A percentile compares a stretch with the other conserved stretches of the same genome.
phyloP scores from a whole-genome alignment of 2,888 invertebrate species.

The Leptopilina myrica region DNA sequence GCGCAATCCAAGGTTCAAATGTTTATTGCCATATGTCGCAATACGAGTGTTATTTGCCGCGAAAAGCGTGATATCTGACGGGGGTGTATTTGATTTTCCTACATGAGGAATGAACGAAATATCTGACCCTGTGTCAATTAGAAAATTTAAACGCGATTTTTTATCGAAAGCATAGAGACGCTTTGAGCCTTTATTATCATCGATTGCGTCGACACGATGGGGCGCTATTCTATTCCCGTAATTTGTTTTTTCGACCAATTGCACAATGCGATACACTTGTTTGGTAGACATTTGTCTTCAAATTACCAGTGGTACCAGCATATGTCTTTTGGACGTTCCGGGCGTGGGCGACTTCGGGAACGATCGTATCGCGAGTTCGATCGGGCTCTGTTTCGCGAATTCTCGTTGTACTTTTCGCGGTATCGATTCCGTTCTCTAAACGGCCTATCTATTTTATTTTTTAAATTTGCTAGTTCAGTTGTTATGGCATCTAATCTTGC shows the following conservation, averaged over 20 bases:
- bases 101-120: neutral
- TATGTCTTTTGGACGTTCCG: neutral
- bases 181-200: neutral
- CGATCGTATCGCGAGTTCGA: neutral
- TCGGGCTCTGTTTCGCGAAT: neutral
- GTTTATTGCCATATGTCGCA: too few relatives aligned
- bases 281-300: neutral
- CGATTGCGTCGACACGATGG: neutral
- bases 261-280: neutral
- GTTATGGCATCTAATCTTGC: too few relatives aligned
- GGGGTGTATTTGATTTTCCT: neutral
- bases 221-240: neutral
- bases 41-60: too few relatives aligned
- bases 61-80: too few relatives aligned
- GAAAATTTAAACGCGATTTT: slow-evolving; percentile 35
- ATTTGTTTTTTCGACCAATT: neutral
- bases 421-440: too few relatives aligned
- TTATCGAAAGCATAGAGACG: slow-evolving; percentile 51
- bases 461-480: too few relatives aligned
- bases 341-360: neutral
- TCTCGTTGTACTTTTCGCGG: too few relatives aligned
- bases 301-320: neutral
- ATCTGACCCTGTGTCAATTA: slow-evolving; percentile 53
- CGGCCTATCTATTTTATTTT: too few relatives aligned
- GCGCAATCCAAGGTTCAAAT: too few relatives aligned